Evolutionary conservation across 1,140 invertebrate species (phyloP), one percentile per base, ranked within the genome.

Genomic region (Pteromalus puparum): DNA sequence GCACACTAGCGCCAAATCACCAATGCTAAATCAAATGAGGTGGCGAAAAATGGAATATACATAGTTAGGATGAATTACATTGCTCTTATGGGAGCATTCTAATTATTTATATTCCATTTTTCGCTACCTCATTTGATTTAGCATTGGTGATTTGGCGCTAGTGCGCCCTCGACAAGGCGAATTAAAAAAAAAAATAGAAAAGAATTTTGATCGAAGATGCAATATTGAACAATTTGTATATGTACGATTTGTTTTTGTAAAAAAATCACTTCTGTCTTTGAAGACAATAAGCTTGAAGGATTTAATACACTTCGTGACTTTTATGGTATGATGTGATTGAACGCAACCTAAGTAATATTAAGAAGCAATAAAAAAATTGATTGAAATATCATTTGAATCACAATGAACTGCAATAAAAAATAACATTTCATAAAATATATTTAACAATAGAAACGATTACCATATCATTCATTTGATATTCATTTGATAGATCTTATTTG

Each of bases 251-350:
- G 21, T 30, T 26, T 21, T 10, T 30, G 53, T 78, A 30, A 30
- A 67, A 78, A 38, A 53, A 77, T 77, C 24, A 77, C 75, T 78
- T 65, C 26, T 65, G 76, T 78, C 76, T 78, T 21, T 67, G 76
- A 67, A 65, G 76, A 78, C 76, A 78, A 78, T 78, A 78, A 78
- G 76, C 15, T n/a, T 46, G 2, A 75, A 46, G 6, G 10, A 75
- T 46, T 24, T 46, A 46, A 75, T 24, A n/a, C 21, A 38, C 34
- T 34, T 34, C 2, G 3, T 38, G 21, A 73, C 6, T 38, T 18
- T 80, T 42, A 68, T 80, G n/a, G 28, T 38, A 70, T 46, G n/a
- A 80, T 81, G 48, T 61, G 67, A 81, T 81, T 53, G 80, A 81
- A 73, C 46, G 46, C 46, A 48, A 73, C 18, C n/a, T n/a, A 79